These are phyloP conservation scores for Mustela erminea DNA, from an alignment of 2,797 vertebrate genomes.

Conservation along the genomic window DNA sequence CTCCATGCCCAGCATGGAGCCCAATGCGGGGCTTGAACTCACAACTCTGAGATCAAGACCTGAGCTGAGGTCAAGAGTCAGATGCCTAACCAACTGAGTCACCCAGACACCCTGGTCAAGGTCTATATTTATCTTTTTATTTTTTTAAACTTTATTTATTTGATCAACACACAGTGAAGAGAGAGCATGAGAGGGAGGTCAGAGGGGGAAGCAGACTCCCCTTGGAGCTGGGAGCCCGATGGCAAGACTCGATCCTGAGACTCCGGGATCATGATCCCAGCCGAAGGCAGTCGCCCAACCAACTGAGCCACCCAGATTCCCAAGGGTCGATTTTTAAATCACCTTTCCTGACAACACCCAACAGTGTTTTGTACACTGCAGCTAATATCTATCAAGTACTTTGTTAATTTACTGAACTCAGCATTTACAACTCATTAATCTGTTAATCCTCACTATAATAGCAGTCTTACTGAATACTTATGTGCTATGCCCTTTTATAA, in stretches of 20 bases:
- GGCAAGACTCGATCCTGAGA: background rate
- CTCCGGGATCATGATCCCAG: background rate
- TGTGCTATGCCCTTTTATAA: slow-evolving; percentile 1
- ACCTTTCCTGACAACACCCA: slow-evolving; percentile 31
- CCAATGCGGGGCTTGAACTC: background rate
- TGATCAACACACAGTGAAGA: too few species aligned
- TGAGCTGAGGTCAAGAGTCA: background rate
- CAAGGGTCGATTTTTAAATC: background rate
- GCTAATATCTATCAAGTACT: slow-evolving; percentile 8
- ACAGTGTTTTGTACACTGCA: slow-evolving; percentile 42
- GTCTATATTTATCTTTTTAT: too few species aligned
- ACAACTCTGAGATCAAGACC: background rate
- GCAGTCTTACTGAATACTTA: background rate
- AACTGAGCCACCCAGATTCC: background rate
- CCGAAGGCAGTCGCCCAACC: background rate
- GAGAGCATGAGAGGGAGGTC: too few species aligned
- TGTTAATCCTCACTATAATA: background rate
- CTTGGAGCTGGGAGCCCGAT: too few species aligned
- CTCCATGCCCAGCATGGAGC: background rate
- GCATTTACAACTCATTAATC: slow-evolving; percentile 7
- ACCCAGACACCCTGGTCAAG: too few species aligned
- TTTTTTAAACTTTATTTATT: too few species aligned
- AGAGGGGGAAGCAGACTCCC: too few species aligned
- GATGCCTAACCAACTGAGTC: background rate
- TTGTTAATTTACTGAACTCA: slow-evolving; percentile 27